Conservation (phyloP, 1,140 invertebrate species). For the Hermatobates lingyangjiaoensis region DNA sequence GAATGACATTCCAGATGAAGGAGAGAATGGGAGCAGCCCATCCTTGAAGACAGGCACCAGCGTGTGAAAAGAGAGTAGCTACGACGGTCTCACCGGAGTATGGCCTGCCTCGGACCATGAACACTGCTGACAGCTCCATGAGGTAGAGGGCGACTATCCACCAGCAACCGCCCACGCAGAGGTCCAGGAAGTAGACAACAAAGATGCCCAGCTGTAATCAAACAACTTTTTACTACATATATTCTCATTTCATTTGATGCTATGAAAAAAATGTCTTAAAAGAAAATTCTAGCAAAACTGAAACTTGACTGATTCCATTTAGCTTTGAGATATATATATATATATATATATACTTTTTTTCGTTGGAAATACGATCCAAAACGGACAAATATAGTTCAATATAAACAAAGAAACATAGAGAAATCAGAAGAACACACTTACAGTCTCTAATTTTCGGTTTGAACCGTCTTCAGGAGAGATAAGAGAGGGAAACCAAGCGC, state of each 20-base stretch:
- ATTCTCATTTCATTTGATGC: background rate
- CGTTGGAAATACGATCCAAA: too few species aligned
- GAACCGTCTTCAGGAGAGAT: too few species aligned
- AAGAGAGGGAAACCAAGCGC: too few species aligned
- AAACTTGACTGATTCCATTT: too few species aligned
- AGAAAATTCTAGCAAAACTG: background rate
- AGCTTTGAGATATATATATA: too few species aligned
- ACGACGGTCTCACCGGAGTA: slow-evolving; percentile 68
- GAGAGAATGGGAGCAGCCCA: slow-evolving; percentile 51
- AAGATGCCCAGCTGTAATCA: slow-evolving; percentile 54
- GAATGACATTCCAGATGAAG: slow-evolving; percentile 73
- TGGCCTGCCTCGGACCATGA: slow-evolving; percentile 62
- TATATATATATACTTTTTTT: too few species aligned
- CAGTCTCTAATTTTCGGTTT: too few species aligned
- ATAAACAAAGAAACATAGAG: too few species aligned
- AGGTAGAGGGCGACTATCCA: slow-evolving; percentile 66
- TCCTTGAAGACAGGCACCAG: slow-evolving; percentile 29
- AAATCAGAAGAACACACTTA: too few species aligned
- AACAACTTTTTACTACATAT: background rate
- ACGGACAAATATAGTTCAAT: too few species aligned
- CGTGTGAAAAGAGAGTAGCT: slow-evolving; percentile 31
- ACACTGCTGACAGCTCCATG: slow-evolving; percentile 53
- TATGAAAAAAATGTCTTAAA: background rate
- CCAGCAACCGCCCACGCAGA: slow-evolving; percentile 62
- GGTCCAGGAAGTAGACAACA: slow-evolving; percentile 68